Base-by-base conservation (phyloP, 2,888 invertebrate species). In the Hoplodrina ambigua region DNA sequence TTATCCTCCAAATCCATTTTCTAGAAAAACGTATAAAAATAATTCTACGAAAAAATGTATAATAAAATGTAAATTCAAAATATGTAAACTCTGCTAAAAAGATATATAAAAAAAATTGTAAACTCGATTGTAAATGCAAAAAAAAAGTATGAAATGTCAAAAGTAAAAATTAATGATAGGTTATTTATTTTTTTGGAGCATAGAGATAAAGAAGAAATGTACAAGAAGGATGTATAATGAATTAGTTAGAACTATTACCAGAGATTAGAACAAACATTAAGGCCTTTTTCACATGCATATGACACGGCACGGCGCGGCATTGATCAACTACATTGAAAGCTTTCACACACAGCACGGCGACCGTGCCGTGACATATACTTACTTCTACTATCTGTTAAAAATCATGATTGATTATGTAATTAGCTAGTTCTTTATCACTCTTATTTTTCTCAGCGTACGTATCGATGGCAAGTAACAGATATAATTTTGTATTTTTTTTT, bases 1-100 rank as follows among this genome's bases (percentile, higher is more conserved):
- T 83, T 71, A n/a, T 78, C 76, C 53, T 81, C 73, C 54, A 66
- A 52, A 70, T 71, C 54, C 54, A 78, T 82, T 76, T 82, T 81
- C 72, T 73, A 64, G 13, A 30, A 73, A 83, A 83, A 59, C 11
- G 0, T 66, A 25, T 52, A 64, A 55, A 75, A 63, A 63, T 15
- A n/a, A 20, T 52, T 5, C n/a, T 30, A 25, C 49, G 52, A 61
- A 77, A 25, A 78, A 46, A 0, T 17, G 20, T 62, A 78, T 63
- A 50, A 66, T 63, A 25, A 25, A 25, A 49, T 20, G 8, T 1
- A 33, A 44, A 53, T 25, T 25, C 25, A 30, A 62, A 46, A 57
- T 13, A 13, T 58, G 37, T 71, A 79, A 70, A 70, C n/a, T 63
- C 10, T 25, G 25, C 25, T 25, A 25, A 25, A 25, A 25, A 25